Conservation (phyloP, 92 coral and sea anemone genomes). For the Montipora capitata region DNA sequence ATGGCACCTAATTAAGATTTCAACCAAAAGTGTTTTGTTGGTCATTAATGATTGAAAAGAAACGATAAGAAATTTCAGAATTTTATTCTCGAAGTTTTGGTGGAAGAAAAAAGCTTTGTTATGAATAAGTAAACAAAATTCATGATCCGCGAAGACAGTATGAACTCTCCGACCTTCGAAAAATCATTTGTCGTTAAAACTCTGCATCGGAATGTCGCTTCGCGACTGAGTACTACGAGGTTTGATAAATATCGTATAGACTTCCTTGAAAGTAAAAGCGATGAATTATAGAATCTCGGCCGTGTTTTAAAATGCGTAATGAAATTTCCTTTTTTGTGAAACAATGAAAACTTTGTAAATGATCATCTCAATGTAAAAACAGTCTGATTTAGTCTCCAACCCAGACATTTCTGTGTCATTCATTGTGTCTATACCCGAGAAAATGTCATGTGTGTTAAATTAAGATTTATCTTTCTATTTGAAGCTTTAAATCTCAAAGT, state of each 20-base stretch:
- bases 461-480: conserved; percentile 1
- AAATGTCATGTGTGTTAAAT: background rate
- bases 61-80: conserved; percentile 22
- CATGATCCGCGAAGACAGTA: background rate
- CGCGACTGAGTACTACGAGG: conserved; percentile 21
- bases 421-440: background rate
- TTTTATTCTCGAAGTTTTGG: background rate
- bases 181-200: background rate
- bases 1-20: background rate
- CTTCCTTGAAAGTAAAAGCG: background rate
- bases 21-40: background rate
- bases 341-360: background rate
- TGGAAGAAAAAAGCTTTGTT: background rate
- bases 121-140: conserved; percentile 5
- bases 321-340: too few species aligned
- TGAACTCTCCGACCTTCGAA: conserved; percentile 23
- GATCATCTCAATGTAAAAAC: background rate
- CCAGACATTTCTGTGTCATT: background rate
- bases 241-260: background rate
- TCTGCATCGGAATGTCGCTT: background rate
- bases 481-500: conserved; percentile 47
- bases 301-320: background rate
- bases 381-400: background rate
- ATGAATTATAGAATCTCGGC: background rate
- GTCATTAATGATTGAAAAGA: conserved; percentile 41